Conservation (phyloP, 2,797 vertebrate genomes). For the Periparus ater region DNA sequence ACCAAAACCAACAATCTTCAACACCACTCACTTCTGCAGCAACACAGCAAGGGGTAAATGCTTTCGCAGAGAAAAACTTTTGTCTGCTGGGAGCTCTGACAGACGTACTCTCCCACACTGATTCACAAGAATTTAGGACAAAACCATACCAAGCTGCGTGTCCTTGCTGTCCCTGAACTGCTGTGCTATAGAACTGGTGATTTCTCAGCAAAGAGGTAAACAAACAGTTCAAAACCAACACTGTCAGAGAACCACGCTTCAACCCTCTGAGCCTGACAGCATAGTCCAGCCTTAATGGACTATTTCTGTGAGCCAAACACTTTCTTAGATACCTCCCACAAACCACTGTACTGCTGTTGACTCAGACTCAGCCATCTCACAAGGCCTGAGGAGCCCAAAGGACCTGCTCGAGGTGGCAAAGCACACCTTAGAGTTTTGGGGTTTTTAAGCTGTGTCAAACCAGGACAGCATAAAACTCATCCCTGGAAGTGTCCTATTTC, state of each 20-base stretch:
- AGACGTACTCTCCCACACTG: background rate
- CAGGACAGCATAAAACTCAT: background rate
- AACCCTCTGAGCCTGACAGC: background rate
- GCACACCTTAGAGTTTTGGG: background rate
- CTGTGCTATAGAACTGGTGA: background rate
- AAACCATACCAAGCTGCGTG: background rate
- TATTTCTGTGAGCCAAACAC: background rate
- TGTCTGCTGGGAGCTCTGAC: background rate
- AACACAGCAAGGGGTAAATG: background rate
- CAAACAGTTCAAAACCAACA: background rate
- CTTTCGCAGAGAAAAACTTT: background rate
- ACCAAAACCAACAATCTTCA: background rate
- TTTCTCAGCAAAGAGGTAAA: background rate
- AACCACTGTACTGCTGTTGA: background rate
- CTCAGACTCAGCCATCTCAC: background rate
- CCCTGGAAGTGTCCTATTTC: background rate
- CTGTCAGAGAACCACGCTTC: accelerated
- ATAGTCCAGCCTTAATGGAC: background rate
- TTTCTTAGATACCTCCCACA: background rate
- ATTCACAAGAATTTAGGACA: background rate
- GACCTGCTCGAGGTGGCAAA: background rate
- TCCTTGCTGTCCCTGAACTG: background rate
- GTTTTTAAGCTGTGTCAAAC: background rate
- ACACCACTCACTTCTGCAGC: background rate
- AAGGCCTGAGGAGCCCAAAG: background rate